These are phyloP conservation scores for Chaetura pelagica DNA, from an alignment of 2,113 vertebrate species.

Conservation along the genomic window DNA sequence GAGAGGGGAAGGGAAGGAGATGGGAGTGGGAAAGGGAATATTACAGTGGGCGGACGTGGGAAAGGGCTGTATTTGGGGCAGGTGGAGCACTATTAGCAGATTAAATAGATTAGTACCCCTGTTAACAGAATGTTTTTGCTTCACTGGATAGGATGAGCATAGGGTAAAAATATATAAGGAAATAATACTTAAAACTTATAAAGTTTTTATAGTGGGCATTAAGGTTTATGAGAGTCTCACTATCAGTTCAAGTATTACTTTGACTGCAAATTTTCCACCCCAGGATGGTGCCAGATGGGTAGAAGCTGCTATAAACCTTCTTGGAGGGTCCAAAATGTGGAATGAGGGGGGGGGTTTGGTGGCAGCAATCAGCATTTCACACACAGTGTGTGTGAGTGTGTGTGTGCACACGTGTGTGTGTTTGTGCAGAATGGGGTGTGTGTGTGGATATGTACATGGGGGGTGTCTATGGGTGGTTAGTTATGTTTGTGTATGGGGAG, in stretches of 20 bases:
- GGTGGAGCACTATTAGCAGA: not conserved
- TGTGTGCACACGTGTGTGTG: not conserved
- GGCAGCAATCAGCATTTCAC: not conserved
- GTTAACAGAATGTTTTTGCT: not conserved
- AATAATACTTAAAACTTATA: not conserved
- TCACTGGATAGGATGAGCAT: not conserved
- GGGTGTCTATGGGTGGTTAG: no score
- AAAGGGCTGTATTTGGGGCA: not conserved
- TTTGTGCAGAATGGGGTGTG: no score
- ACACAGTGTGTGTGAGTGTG: not conserved
- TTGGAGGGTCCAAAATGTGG: not conserved
- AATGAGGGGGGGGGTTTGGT: not conserved
- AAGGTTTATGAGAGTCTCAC: not conserved
- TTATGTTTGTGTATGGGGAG: no score
- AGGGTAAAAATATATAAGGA: not conserved
- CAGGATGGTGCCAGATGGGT: not conserved
- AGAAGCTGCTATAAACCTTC: not conserved
- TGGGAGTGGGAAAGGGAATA: not conserved
- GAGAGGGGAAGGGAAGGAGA: not conserved
- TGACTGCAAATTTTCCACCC: not conserved
- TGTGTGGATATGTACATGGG: not conserved
- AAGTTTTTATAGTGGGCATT: not conserved
- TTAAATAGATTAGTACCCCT: not conserved
- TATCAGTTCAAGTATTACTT: not conserved
- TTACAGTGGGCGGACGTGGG: not conserved